Base-by-base conservation (phyloP, 2,113 vertebrate species). In the Rhinichthys klamathensis region DNA sequence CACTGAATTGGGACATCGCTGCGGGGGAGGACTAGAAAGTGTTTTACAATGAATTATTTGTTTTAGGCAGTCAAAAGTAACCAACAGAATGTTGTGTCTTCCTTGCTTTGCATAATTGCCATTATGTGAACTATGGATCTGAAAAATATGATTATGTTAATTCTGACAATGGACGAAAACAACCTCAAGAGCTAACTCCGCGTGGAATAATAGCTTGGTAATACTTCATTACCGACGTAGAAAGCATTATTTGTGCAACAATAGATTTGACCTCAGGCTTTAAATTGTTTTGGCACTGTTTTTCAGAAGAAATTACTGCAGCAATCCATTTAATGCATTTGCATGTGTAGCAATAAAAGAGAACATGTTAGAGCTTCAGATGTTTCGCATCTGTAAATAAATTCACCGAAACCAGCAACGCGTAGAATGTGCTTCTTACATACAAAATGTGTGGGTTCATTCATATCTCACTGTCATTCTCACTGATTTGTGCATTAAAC, bases 71-170 rank as follows among this genome's bases (percentile, higher is more conserved):
- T 82, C 87, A 85, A 87, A 86, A 86, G 84, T 75, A 86, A 81
- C 44, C 63, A 54, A 90, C 83, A 51, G 58, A 80, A 83, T 82
- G 54, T 61, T 44, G 85, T 83, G 82, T 83, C 74, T 85, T 88
- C 69, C 83, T 88, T 77, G 86, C 83, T 89, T 88, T 84, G 25
- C 82, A 83, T 80, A 90, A 85, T 87, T 85, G 82, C 9, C 56
- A 87, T 88, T 83, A 82, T 80, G 67, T 80, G 82, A 90, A 84
- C 60, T 79, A 80, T 87, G 78, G 70, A 67, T 82, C 49, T 90
- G 79, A 87, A 88, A 87, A 83, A 86, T 84, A 78, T 67, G 83
- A 89, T 89, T 84, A 86, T 87, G 61, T 84, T 87, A 80, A 90
- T 86, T 77, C 56, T 73, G 63, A 86, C 72, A 90, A 61, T 61